Conservation (phyloP, 2,797 vertebrate species). For the Crocidura indochinensis region DNA sequence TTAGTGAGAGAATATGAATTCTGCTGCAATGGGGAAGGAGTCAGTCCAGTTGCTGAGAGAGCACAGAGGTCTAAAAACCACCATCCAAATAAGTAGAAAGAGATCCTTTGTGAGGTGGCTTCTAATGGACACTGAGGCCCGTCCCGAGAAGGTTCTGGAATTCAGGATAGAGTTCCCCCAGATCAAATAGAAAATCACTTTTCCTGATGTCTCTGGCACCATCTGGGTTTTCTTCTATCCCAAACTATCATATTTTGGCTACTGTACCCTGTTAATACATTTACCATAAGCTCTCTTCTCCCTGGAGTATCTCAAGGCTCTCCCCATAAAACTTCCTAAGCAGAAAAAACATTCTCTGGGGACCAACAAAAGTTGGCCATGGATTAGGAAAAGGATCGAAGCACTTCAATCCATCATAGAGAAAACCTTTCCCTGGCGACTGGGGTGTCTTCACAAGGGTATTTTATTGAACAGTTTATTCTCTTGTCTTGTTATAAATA, state of each 20-base stretch:
- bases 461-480: slow-evolving; percentile 42
- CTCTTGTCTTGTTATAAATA: not conserved
- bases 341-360: slow-evolving; percentile 6
- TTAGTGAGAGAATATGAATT: slow-evolving; percentile 12
- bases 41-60: not conserved
- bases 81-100: not conserved
- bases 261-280: slow-evolving; percentile 65
- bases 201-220: slow-evolving; percentile 61
- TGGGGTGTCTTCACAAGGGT: not conserved
- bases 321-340: slow-evolving; percentile 56
- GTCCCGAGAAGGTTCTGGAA: not conserved
- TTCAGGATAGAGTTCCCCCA: slow-evolving; percentile 22
- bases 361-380: not conserved
- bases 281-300: slow-evolving; percentile 8
- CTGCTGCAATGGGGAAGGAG: slow-evolving; percentile 11
- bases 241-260: slow-evolving; percentile 51
- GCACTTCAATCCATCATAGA: not conserved
- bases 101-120: slow-evolving; percentile 35
- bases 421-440: not conserved
- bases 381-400: slow-evolving; percentile 18
- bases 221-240: slow-evolving; percentile 50
- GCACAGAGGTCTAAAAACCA: not conserved
- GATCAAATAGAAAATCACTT: slow-evolving; percentile 56
- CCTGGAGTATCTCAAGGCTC: slow-evolving; percentile 5
- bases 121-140: slow-evolving; percentile 15